Percentiles rank a stretch among this genome's conserved stretches.
phyloP scores from a whole-genome alignment of 1,140 invertebrate species.

The Procambarus virginalis region DNA sequence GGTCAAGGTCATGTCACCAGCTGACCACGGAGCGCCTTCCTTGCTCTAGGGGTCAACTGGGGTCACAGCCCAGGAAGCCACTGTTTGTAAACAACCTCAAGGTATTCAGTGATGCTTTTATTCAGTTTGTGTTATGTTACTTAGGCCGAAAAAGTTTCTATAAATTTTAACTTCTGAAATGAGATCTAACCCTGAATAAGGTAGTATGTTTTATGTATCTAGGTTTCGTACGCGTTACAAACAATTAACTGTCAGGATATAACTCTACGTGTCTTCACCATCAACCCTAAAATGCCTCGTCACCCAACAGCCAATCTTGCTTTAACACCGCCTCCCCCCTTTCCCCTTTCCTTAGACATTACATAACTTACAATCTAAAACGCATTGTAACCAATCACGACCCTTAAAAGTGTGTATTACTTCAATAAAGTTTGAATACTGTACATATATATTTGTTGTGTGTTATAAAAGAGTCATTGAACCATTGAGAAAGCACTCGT shows the following conservation, averaged over 20 bases:
- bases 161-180: constrained; percentile 7
- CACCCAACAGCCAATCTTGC: constrained; percentile 43
- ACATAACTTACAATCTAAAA: constrained; percentile 4
- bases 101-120: constrained; percentile 11
- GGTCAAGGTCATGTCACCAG: constrained; percentile 17
- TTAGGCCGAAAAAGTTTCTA: constrained; percentile 31
- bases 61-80: not conserved
- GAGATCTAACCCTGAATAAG: constrained; percentile 45
- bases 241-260: constrained; percentile 30
- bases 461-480: not conserved
- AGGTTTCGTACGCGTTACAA: constrained; percentile 12
- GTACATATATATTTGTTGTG: not conserved
- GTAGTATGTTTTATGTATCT: constrained; percentile 2
- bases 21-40: constrained; percentile 33
- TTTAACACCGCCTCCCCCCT: not conserved
- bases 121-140: constrained; percentile 11
- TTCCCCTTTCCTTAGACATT: not conserved
- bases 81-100: constrained; percentile 23
- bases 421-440: constrained; percentile 25
- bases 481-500: not conserved
- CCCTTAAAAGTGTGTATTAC: constrained; percentile 15
- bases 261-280: constrained; percentile 21
- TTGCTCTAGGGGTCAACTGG: constrained; percentile 17
- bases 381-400: constrained; percentile 18
- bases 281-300: constrained; percentile 37